A percentile compares a stretch with the other conserved stretches of the same genome.
These are phyloP conservation scores for Zygothrica quintamaculata DNA, from an alignment of 2,888 invertebrate species.

Conservation along the genomic window DNA sequence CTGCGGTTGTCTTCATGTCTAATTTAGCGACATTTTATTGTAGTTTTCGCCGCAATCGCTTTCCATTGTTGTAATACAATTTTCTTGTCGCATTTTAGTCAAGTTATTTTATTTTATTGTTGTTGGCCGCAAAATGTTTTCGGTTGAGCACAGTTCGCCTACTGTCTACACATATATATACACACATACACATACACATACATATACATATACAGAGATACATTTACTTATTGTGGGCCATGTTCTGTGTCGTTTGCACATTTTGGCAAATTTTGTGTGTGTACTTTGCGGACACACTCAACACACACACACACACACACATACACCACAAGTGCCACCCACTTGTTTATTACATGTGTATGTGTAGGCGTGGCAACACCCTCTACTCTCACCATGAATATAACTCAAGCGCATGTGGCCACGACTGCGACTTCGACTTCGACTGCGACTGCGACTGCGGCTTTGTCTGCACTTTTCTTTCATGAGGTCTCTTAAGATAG, in stretches of 20 bases:
- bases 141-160: constrained; percentile 31
- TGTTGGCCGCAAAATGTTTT: constrained; percentile 66
- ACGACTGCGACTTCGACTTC: constrained; percentile 44
- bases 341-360: constrained; percentile 5
- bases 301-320: constrained; percentile 27
- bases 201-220: neutral
- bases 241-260: constrained; percentile 77
- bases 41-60: constrained; percentile 80
- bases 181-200: constrained; percentile 22
- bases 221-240: constrained; percentile 11
- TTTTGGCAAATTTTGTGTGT: constrained; percentile 71
- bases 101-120: constrained; percentile 76
- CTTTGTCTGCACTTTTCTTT: constrained; percentile 80
- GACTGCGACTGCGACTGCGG: constrained; percentile 60
- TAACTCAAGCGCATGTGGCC: constrained; percentile 59
- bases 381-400: constrained; percentile 42
- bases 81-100: constrained; percentile 80
- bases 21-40: constrained; percentile 83
- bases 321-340: constrained; percentile 5
- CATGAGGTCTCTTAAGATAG: constrained; percentile 65
- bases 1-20: constrained; percentile 83
- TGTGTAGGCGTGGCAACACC: constrained; percentile 41
- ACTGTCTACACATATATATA: constrained; percentile 36
- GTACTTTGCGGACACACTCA: constrained; percentile 64
- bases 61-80: constrained; percentile 81